Evolutionary conservation across 1,140 invertebrate species (phyloP), one percentile per base, ranked within the genome.

Genomic region (Bombus superbus): DNA sequence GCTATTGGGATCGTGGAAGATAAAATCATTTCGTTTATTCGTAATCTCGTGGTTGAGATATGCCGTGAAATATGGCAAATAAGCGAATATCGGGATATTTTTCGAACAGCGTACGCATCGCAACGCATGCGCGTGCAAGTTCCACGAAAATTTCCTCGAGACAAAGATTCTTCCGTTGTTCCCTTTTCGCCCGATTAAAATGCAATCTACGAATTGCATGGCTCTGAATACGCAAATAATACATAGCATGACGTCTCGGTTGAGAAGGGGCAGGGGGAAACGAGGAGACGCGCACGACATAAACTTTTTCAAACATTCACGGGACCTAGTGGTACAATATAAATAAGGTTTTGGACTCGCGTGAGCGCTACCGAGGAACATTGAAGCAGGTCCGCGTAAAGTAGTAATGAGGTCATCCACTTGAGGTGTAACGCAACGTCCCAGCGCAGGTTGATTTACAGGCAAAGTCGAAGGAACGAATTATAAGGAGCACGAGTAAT

Each of bases 361-460:
- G 76, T 80, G 83, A 57, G 47, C 8, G 35, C 32, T 57, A 40
- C 32, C n/a, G 28, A 4, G 68, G 38, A 84, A 79, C 74, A 62
- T 59, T 77, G 59, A 76, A 69, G 44, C 78, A 35, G 22, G 32
- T 40, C 22, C 53, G 47, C 64, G 44, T 85, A 32, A 85, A 85
- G 76, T 74, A 85, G 38, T 85, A 85, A 85, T 81, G 83, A 85
- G 75, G 78, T 81, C 78, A 57, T 81, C 77, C 74, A 81, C 83
- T 85, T 38, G 69, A 73, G 69, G 71, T 85, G 83, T 57, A 74
- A 85, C 53, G 62, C 69, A 73, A 81, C 44, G 64, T 78, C n/a
- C 38, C n/a, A 22, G 8, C 25, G 13, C 22, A 22, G 53, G 69
- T 73, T 85, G 83, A 85, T 85, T 85, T 85, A 85, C n/a, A 62